Percentiles rank a stretch among this genome's conserved stretches.
These are phyloP conservation scores for Pterocles burchelli DNA, from an alignment of 2,113 vertebrate species.

Conservation along the genomic window DNA sequence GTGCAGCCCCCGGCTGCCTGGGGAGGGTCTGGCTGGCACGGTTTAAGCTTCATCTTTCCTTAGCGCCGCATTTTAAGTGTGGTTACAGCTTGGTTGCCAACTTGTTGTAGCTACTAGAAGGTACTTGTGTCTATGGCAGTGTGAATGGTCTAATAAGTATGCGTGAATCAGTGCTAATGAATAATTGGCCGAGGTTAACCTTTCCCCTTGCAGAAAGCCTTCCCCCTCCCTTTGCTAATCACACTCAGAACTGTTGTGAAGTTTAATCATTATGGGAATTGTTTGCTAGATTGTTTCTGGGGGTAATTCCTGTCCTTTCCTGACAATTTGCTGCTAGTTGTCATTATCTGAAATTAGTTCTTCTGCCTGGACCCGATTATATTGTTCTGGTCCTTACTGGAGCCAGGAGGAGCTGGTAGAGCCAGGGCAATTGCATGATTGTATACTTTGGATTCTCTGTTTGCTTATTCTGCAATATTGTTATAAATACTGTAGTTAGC, in stretches of 20 bases:
- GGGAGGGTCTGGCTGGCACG: not conserved
- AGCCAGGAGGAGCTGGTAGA: not conserved
- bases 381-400: not conserved
- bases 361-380: not conserved
- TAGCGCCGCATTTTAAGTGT: fast-evolving
- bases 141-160: not conserved
- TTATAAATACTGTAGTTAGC: not conserved
- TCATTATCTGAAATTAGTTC: not conserved
- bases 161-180: not conserved
- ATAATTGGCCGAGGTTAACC: conserved; percentile 1
- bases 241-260: not conserved
- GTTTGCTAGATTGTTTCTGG: not conserved
- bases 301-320: not conserved
- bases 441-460: not conserved
- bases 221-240: not conserved
- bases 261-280: not conserved
- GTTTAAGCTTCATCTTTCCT: not conserved
- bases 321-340: not conserved
- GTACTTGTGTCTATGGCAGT: not conserved
- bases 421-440: not conserved
- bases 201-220: conserved; percentile 5
- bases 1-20: not conserved
- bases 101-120: not conserved
- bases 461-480: conserved; percentile 30
- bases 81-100: not conserved